These are phyloP conservation scores for Zhuqinia jingwanae DNA, from an alignment of 2,888 invertebrate species.

Conservation along the genomic window DNA sequence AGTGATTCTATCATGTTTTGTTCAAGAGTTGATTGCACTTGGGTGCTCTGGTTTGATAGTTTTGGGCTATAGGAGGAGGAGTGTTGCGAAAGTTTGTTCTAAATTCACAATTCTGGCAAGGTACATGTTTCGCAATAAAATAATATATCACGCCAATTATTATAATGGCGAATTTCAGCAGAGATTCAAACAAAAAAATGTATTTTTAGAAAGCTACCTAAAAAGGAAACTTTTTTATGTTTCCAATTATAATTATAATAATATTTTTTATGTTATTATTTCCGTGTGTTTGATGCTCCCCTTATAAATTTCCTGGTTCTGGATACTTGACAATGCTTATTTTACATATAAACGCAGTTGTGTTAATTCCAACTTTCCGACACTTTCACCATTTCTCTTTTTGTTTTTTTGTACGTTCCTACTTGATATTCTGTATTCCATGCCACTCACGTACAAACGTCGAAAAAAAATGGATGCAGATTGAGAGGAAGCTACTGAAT, in stretches of 20 bases:
- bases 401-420: too few species aligned
- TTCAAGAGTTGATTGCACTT: constrained; percentile 19
- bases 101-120: not conserved
- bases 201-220: constrained; percentile 12
- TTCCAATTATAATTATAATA: too few species aligned
- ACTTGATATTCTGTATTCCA: not conserved
- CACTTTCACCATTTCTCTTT: constrained; percentile 16
- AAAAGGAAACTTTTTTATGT: not conserved
- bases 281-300: not conserved
- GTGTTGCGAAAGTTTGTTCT: constrained; percentile 29
- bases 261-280: too few species aligned
- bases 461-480: not conserved
- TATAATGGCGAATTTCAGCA: not conserved
- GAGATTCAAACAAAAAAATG: not conserved
- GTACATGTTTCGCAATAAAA: not conserved
- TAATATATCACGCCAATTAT: not conserved
- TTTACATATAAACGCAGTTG: too few species aligned
- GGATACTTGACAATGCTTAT: not conserved
- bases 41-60: not conserved
- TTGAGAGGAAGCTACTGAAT: not conserved
- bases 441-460: not conserved
- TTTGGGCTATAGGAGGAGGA: too few species aligned
- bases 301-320: not conserved
- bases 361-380: too few species aligned
- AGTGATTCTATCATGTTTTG: constrained; percentile 13